Evolutionary conservation across 2,113 vertebrate genomes (phyloP).

Genomic region (Gallinago paraguaiae): DNA sequence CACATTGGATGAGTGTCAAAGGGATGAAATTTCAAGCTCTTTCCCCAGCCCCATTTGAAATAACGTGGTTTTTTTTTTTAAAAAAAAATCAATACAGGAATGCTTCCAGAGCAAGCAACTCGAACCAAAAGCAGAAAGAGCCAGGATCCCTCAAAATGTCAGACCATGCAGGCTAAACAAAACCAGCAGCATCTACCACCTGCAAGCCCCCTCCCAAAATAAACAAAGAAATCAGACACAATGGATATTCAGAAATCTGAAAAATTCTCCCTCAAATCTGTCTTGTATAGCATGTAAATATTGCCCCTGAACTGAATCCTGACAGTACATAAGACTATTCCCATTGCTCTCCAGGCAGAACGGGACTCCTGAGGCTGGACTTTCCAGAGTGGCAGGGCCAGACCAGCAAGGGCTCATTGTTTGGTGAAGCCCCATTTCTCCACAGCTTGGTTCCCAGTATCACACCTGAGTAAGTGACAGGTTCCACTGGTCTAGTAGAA

Average conservation of each 20-base stretch:
- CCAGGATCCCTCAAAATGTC: slow-evolving; percentile 28
- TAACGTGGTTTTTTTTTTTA: background rate
- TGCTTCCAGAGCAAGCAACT: slow-evolving; percentile 17
- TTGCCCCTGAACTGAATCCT: background rate
- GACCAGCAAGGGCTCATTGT: background rate
- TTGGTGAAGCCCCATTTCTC: background rate
- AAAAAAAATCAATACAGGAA: background rate
- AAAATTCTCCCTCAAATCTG: background rate
- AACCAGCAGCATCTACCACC: slow-evolving; percentile 16
- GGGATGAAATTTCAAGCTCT: slow-evolving; percentile 12
- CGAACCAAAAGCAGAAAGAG: background rate
- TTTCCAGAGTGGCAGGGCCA: background rate
- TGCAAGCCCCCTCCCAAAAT: background rate
- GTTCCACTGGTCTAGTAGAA: background rate
- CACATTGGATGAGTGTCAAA: background rate
- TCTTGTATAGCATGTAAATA: background rate
- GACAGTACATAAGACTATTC: background rate
- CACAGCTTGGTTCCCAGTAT: background rate
- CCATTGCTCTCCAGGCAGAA: background rate
- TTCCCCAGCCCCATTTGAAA: background rate
- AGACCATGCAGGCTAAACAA: slow-evolving; percentile 4
- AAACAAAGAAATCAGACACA: background rate
- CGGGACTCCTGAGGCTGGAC: background rate
- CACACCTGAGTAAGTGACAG: background rate
- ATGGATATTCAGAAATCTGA: background rate